Evolutionary conservation across 2,113 vertebrate species (phyloP), one percentile per base, ranked within the genome.

Genomic region (Dunckerocampus dactyliophorus): DNA sequence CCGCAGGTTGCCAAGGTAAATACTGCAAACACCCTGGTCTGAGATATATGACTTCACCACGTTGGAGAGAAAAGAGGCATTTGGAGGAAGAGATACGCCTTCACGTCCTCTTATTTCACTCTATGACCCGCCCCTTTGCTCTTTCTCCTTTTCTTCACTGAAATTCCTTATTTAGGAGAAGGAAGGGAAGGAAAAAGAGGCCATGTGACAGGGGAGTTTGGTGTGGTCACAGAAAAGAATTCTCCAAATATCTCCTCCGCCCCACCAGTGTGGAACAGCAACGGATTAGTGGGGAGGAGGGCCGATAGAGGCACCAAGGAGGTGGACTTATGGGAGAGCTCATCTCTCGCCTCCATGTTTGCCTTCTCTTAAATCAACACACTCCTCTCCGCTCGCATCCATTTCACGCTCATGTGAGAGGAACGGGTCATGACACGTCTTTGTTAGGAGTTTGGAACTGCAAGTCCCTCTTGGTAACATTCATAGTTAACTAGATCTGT

Each of bases 111-210:
- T 62, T 69, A 67, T 85, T 86, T 81, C 83, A 81, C 62, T 75
- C 71, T 43, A 16, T 14, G 76, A 46, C 69, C 75, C 83, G 72
- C 81, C 82, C 77, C 72, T 62, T 67, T 46, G 42, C 56, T 75
- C 46, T 67, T 74, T 75, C 70, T 74, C 71, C 54, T 66, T 78
- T 75, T 67, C 62, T 72, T 20, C 47, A 49, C 60, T 77, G 63
- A 80, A 66, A 84, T 67, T 85, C 88, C 86, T 85, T 89, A 85
- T 88, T 88, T 85, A 83, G 84, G 84, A 88, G 81, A 85, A 81
- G 76, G 73, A 73, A 24, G 47, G 77, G 45, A 63, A 80, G 65
- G 74, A 77, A 83, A 82, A 81, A 66, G 42, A 50, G 68, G 31
- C 2, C 71, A 76, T 63, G 74, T 77, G 87, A 82, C 78, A 63